phyloP scores from a whole-genome alignment of 2,113 vertebrate species.

The Neomonachus schauinslandi region DNA sequence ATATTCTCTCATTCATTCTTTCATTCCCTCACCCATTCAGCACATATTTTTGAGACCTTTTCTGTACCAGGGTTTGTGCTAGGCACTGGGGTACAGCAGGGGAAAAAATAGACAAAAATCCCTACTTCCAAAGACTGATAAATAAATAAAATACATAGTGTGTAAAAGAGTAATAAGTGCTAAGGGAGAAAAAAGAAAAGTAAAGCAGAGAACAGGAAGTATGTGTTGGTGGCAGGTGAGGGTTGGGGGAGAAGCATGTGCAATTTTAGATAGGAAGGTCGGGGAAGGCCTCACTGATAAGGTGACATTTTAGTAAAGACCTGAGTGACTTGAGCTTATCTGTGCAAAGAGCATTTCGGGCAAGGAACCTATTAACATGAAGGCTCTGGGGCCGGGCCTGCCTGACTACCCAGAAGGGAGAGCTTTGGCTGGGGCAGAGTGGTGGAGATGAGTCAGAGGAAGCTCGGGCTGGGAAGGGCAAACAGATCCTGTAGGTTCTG shows the following conservation, averaged over 20 bases:
- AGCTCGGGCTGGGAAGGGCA: background rate
- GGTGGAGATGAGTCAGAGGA: background rate
- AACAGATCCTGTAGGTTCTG: background rate
- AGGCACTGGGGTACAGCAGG: background rate
- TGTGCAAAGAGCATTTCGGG: background rate
- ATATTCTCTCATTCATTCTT: background rate
- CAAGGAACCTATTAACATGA: background rate
- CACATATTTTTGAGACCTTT: constrained; percentile 13
- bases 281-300: background rate
- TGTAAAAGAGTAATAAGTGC: background rate
- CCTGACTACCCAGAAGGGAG: background rate
- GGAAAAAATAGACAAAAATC: background rate
- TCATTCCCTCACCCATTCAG: background rate
- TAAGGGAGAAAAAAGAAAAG: background rate
- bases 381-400: background rate
- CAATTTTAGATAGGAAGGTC: background rate
- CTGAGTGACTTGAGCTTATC: background rate
- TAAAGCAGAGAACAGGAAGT: background rate
- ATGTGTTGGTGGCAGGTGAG: background rate
- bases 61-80: background rate
- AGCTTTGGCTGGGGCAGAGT: background rate
- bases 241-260: background rate
- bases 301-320: background rate
- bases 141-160: background rate
- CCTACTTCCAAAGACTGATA: background rate